Base-by-base conservation (phyloP, 2,888 invertebrate species). In the Sicus ferrugineus region DNA sequence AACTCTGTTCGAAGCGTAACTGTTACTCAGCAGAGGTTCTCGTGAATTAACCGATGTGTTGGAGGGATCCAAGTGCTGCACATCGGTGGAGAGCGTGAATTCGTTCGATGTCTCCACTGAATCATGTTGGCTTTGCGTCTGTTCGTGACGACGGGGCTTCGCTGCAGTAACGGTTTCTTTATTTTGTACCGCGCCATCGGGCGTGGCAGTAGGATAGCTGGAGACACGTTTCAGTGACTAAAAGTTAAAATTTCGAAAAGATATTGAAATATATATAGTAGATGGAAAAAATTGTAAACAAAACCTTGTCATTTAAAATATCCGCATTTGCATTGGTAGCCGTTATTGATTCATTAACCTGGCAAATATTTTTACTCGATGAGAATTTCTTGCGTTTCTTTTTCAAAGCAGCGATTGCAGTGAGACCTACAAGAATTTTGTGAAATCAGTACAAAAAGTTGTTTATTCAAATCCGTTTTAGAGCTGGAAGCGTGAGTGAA, bases 311-410 rank as follows among this genome's bases (percentile, higher is more conserved):
- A 73, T 74, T 82, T 67, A 83, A 71, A n/a, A 80, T 76, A 6
- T 76, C 77, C 50, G 70, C 50, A 72, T 58, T 16, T 70, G 11
- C 71, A 67, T 74, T 75, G 67, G 74, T 75, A 38, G 82, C 77
- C 38, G 83, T 79, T 71, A 83, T 82, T 14, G 87, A 85, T 71
- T 86, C 85, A 66, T 86, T 86, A 42, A 88, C 86, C 6, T 89
- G 89, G 76, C 87, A 90, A 65, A 90, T 88, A 73, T 91, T 90
- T 77, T 93, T 88, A 71, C 93, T 93, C 74, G 93, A 91, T 0
- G 93, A 93, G 85, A 93, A 94, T 83, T 93, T 93, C 85, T 93
- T 93, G 74, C 93, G 89, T 84, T 93, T 94, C 80, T 91, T 90
- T 81, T 91, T 91, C 68, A 94, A 87, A 28, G 92, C 90, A 1